Conservation (phyloP, 2,797 vertebrate species). For the Nannoperca obscura region DNA sequence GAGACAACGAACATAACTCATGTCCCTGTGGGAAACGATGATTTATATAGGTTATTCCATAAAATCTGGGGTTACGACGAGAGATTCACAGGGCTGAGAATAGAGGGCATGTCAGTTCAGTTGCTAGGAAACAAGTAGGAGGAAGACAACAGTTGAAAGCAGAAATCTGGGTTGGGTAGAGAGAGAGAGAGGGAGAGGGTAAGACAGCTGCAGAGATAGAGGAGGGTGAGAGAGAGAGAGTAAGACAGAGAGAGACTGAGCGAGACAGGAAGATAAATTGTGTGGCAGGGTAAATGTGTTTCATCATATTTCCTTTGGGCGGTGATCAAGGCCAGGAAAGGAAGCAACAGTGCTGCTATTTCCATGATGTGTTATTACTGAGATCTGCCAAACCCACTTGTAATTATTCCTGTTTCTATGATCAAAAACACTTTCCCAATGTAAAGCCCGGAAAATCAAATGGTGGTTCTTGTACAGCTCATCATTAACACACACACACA, state of each 20-base stretch:
- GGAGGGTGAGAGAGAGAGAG: constrained; percentile 15
- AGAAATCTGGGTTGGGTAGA: constrained; percentile 77
- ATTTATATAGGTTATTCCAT: constrained; percentile 74
- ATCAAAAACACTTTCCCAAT: constrained; percentile 50
- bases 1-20: constrained; percentile 51
- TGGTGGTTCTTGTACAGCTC: constrained; percentile 9
- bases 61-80: constrained; percentile 72
- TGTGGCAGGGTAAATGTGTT: constrained; percentile 59
- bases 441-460: constrained; percentile 52
- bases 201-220: constrained; percentile 50
- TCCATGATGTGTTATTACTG: constrained; percentile 34
- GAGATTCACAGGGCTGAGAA: constrained; percentile 76
- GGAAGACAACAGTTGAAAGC: constrained; percentile 79
- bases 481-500: constrained; percentile 22
- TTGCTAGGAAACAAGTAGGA: constrained; percentile 87
- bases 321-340: constrained; percentile 40
- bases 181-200: constrained; percentile 15
- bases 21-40: constrained; percentile 42
- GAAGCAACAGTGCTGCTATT: constrained; percentile 58
- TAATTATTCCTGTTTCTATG: constrained; percentile 55
- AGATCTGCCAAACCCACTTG: constrained; percentile 32
- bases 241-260: constrained; percentile 23
- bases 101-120: constrained; percentile 81
- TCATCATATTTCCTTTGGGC: constrained; percentile 61
- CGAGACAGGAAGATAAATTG: constrained; percentile 41